A percentile compares a stretch with the other conserved stretches of the same genome.
phyloP scores from a whole-genome alignment of 2,888 invertebrate genomes.

The Slavum lentiscoides region DNA sequence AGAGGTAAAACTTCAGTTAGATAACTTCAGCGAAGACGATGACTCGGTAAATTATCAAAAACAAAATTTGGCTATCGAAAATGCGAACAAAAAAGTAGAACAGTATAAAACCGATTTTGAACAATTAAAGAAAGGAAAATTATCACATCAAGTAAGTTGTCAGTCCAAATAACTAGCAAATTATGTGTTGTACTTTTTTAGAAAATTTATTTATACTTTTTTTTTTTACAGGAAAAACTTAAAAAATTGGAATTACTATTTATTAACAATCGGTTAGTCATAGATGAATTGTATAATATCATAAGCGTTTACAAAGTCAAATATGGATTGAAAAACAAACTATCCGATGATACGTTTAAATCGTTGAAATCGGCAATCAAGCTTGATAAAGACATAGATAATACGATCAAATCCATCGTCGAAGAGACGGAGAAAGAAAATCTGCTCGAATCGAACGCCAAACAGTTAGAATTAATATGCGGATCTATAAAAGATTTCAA shows the following conservation, averaged over 20 bases:
- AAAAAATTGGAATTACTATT: background rate
- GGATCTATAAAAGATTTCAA: background rate
- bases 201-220: background rate
- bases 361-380: constrained; percentile 18
- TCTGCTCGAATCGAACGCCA: background rate
- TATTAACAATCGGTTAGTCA: background rate
- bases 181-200: no score
- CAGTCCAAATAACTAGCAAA: background rate
- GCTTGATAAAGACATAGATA: constrained; percentile 24
- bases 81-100: constrained; percentile 16
- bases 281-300: constrained; percentile 25
- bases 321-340: constrained; percentile 5
- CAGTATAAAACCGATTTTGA: constrained; percentile 23
- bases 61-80: constrained; percentile 3
- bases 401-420: background rate
- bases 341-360: constrained; percentile 19
- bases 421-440: constrained; percentile 27
- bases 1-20: background rate
- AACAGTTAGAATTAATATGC: constrained; percentile 9
- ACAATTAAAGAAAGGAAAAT: constrained; percentile 32
- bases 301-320: constrained; percentile 18
- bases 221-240: constrained; percentile 37
- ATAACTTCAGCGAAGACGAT: background rate
- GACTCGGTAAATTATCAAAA: constrained; percentile 24
- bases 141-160: background rate